Evolutionary conservation across 2,797 vertebrate species (phyloP), one percentile per base, ranked within the genome.

Genomic region (Scolopax bukidnonensis): DNA sequence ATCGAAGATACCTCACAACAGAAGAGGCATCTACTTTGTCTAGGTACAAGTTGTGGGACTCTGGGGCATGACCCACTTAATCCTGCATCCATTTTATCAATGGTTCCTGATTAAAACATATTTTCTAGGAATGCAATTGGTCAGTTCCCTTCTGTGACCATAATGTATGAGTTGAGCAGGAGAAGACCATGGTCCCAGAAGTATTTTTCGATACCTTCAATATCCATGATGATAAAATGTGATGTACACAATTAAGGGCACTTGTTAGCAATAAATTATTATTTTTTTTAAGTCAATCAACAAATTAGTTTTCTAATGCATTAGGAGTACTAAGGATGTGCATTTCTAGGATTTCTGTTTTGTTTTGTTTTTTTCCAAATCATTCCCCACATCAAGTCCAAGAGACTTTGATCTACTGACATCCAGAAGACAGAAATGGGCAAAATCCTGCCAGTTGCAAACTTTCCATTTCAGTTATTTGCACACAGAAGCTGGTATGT

Each of bases 241-340:
- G 41, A 30, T 27, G 19, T 16, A 45, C 8, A 7, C 7, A 56
- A 28, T 25, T 32, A 69, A 53, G n/a, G n/a, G 21, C 11, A 14
- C 38, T 47, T 25, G 6, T 43, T 67, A 67, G 1, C 4, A 12
- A 61, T 32, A 43, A 47, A 47, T 2, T 9, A 40, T 40, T 12
- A 12, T 41, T 25, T 25, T 38, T 25, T 25, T 79, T 71, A 5
- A 40, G 8, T 21, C 38, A n/a, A 69, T 16, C 3, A 82, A 38
- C 12, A 41, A 51, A 57, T 48, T 3, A 5, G 2, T 36, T 69
- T 51, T 40, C 40, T 54, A 38, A 32, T 24, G 41, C 14, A 14
- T 25, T 33, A 51, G 61, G 27, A 2, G 1, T 30, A 14, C 20
- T 9, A 65, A 20, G 53, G 7, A 25, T 33, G 1, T 0, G 2